These are phyloP conservation scores for Dendrocincla fuliginosa DNA, from an alignment of 2,797 vertebrate species.

Conservation along the genomic window DNA sequence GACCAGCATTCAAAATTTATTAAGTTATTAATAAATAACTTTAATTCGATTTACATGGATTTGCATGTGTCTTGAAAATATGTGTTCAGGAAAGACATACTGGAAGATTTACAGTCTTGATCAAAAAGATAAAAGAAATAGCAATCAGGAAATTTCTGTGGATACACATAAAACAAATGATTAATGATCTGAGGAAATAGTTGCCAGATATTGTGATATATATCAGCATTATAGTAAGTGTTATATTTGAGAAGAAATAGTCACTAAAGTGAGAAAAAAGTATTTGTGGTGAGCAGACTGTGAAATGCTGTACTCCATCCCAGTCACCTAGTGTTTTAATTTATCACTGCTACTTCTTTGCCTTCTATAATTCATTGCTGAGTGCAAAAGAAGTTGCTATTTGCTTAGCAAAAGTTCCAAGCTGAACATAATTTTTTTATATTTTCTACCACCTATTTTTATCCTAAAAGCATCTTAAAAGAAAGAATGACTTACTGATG, in stretches of 20 bases:
- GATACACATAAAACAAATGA: slow-evolving; percentile 68
- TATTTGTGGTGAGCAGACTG: not conserved
- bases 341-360: not conserved
- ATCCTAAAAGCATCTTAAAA: not conserved
- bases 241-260: not conserved
- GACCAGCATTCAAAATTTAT: slow-evolving; percentile 9
- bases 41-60: not conserved
- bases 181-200: slow-evolving; percentile 19
- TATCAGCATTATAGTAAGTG: slow-evolving; percentile 7
- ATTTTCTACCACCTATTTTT: not conserved
- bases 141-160: slow-evolving; percentile 73
- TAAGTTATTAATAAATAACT: not conserved
- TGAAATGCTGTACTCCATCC: not conserved
- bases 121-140: slow-evolving; percentile 72
- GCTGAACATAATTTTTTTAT: not conserved
- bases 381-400: not conserved
- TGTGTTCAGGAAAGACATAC: slow-evolving; percentile 13
- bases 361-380: slow-evolving; percentile 12
- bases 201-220: not conserved
- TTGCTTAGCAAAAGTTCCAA: not conserved
- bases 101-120: not conserved
- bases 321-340: not conserved
- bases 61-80: not conserved
- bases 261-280: not conserved
- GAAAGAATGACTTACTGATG: not conserved